Evolutionary conservation across 2,888 invertebrate genomes (phyloP), one percentile per base, ranked within the genome.

Genomic region (Chironomus tentans): DNA sequence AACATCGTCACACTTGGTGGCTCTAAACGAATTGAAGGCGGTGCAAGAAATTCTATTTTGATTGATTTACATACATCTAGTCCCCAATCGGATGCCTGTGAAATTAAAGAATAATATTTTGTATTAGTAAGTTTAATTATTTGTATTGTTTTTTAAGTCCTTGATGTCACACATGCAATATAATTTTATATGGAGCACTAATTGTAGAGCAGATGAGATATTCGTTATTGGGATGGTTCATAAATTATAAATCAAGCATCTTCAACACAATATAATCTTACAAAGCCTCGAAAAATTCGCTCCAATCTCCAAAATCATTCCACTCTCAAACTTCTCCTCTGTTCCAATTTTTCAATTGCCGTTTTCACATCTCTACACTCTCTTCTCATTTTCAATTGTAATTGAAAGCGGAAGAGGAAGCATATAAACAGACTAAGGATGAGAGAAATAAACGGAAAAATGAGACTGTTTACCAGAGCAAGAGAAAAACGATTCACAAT

Each of bases 1-100:
- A 88, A 87, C 76, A 90, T 84, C 2, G 90, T 90, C 12, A 88
- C 85, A 79, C 89, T 90, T 84, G 89, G 88, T 0, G 91, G 91
- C 78, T 88, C 86, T 21, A 91, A 86, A 79, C 88, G 88, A 50
- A 91, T 85, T 69, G 87, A 83, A 0, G 91, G 91, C n/a, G 89
- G 86, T 62, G 86, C 85, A 78, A 84, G 84, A 65, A 91, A 85
- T 79, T 87, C 86, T 6, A 91, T 84, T 78, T 86, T 85, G 76
- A 88, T 83, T 73, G 88, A 88, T 78, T 87, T 86, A 80, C 91
- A 91, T 79, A 90, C 89, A 78, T 90, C 88, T 70, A 88, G 84
- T 73, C 88, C 88, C 86, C 88, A 88, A 81, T 91, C 90, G 74
- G 87, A 85, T 71, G 89, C 88, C 84, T 89, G 87, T 79, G 88